These are phyloP conservation scores for Lophura swinhoii DNA, from an alignment of 2,797 vertebrate genomes.

Conservation along the genomic window DNA sequence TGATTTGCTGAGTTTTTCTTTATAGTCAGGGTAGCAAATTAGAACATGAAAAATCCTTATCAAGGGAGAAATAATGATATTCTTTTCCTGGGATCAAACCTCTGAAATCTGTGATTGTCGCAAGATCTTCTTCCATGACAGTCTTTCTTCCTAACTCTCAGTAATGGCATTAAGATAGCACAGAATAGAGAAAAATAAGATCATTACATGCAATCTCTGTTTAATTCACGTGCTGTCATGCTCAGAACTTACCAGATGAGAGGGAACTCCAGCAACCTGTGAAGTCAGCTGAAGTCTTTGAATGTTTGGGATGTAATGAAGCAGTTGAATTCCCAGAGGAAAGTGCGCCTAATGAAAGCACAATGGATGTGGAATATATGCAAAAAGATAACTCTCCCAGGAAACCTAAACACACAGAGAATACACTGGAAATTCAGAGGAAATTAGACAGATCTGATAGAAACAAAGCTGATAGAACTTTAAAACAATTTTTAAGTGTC, in stretches of 20 bases:
- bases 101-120: background rate
- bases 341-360: background rate
- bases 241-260: slow-evolving; percentile 50
- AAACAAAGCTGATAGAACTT: background rate
- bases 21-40: background rate
- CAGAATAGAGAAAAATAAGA: slow-evolving; percentile 10
- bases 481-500: background rate
- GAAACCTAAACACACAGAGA: background rate
- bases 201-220: background rate
- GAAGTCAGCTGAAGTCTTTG: slow-evolving; percentile 34
- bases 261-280: slow-evolving; percentile 9
- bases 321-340: background rate
- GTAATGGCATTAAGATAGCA: background rate
- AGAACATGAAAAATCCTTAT: background rate
- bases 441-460: background rate
- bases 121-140: background rate
- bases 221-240: slow-evolving; percentile 32
- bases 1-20: background rate
- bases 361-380: background rate
- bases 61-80: background rate
- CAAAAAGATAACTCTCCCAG: background rate
- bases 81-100: background rate
- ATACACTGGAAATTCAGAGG: background rate
- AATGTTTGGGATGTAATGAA: background rate
- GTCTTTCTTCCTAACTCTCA: background rate